phyloP scores from a whole-genome alignment of 2,113 vertebrate species.

The Zingel zingel region DNA sequence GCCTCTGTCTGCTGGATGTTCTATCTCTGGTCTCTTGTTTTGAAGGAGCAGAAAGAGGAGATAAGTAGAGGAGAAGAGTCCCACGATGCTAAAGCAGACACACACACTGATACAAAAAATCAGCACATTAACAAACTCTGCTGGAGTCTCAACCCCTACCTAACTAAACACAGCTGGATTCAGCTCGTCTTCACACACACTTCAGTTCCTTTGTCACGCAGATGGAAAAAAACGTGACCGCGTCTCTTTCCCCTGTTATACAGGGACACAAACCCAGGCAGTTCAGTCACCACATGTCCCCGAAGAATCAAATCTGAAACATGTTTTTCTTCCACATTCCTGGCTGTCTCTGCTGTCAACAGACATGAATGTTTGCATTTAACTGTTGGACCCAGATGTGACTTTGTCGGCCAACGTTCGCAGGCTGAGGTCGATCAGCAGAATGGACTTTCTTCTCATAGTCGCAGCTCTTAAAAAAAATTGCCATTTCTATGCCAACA shows the following conservation, averaged over 20 bases:
- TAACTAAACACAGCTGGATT: slow-evolving; percentile 73
- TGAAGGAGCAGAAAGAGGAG: slow-evolving; percentile 29
- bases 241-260: not conserved
- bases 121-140: slow-evolving; percentile 39
- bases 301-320: not conserved
- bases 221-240: not conserved
- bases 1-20: not conserved
- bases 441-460: not conserved
- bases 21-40: slow-evolving; percentile 10
- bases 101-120: slow-evolving; percentile 30
- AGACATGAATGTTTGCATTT: not conserved
- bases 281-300: not conserved
- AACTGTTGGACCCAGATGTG: not conserved
- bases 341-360: not conserved
- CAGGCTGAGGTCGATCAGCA: not conserved
- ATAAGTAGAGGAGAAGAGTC: slow-evolving; percentile 25
- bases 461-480: not conserved
- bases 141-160: slow-evolving; percentile 23
- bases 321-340: not conserved
- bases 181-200: slow-evolving; percentile 7
- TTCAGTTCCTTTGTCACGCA: not conserved
- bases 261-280: not conserved
- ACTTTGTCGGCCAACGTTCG: not conserved
- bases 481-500: not conserved
- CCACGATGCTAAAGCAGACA: slow-evolving; percentile 3